Percentiles rank a stretch among this genome's conserved stretches.
Conservation (phyloP, 2,113 vertebrate genomes). For the Todiramphus saurophagus region DNA sequence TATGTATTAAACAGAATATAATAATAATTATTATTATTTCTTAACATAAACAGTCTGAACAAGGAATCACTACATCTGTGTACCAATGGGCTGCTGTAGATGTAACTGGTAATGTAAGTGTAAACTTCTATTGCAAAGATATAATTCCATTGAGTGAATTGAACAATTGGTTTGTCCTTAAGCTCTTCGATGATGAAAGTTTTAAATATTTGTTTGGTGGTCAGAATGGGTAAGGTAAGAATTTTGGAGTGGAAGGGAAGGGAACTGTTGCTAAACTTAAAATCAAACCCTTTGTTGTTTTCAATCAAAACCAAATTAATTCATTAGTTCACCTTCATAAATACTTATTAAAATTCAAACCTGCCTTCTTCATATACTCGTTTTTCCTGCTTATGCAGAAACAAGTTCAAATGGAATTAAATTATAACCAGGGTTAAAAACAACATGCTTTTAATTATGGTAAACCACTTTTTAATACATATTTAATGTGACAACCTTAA, state of each 20-base stretch:
- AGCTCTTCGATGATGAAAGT: not conserved
- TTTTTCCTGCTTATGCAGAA: constrained; percentile 8
- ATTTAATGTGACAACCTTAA: not conserved
- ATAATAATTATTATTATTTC: not conserved
- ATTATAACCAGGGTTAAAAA: not conserved
- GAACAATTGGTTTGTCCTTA: not conserved
- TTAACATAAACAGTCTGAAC: not conserved
- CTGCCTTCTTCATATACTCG: not conserved
- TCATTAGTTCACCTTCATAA: not conserved
- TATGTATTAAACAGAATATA: not conserved
- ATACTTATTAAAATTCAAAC: not conserved
- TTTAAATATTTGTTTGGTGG: not conserved
- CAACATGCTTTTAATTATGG: not conserved
- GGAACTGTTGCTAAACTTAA: not conserved
- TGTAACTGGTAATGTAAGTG: not conserved
- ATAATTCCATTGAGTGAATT: not conserved
- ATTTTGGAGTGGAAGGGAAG: not conserved
- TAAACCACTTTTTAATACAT: not conserved
- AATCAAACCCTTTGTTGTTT: not conserved
- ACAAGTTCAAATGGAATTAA: constrained; percentile 7
- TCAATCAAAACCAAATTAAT: constrained; percentile 4
- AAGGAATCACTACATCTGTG: not conserved
- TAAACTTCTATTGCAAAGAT: not conserved
- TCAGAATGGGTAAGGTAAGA: not conserved
- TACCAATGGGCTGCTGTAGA: not conserved